phyloP scores from a whole-genome alignment of 2,797 vertebrate genomes.

The Hippocampus kuda region DNA sequence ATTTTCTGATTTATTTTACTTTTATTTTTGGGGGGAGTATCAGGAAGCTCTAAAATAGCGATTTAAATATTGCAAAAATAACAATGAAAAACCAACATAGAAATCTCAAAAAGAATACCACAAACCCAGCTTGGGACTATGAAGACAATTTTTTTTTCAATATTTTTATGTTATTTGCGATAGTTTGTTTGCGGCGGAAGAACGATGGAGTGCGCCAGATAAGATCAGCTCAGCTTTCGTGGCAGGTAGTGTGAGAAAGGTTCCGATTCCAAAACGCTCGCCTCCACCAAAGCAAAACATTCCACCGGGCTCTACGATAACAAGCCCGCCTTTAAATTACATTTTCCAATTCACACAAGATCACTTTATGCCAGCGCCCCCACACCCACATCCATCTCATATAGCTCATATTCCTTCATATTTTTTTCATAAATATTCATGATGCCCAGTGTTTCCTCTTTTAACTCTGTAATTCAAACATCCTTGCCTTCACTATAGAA shows the following conservation, averaged over 20 bases:
- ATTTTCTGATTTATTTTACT: background rate
- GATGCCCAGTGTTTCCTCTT: conserved; percentile 14
- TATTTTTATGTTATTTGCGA: background rate
- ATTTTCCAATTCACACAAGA: conserved; percentile 5
- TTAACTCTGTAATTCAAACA: conserved; percentile 15
- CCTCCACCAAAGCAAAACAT: conserved; percentile 2
- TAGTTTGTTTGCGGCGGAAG: background rate
- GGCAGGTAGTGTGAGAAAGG: conserved; percentile 1
- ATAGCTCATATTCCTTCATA: conserved; percentile 1
- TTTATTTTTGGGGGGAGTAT: too few relatives aligned
- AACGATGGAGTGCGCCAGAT: background rate
- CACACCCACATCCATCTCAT: background rate
- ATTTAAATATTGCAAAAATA: background rate
- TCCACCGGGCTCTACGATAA: background rate
- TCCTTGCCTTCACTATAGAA: conserved; percentile 6
- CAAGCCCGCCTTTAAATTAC: background rate
- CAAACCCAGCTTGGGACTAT: background rate
- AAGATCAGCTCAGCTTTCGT: background rate
- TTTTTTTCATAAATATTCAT: conserved; percentile 32
- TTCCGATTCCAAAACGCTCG: background rate
- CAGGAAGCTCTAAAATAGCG: background rate
- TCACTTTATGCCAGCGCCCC: background rate
- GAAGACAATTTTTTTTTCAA: background rate
- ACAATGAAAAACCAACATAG: background rate
- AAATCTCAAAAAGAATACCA: background rate